Evolutionary conservation across 92 coral and sea anemone species (phyloP).

Genomic region (Nematostella vectensis): DNA sequence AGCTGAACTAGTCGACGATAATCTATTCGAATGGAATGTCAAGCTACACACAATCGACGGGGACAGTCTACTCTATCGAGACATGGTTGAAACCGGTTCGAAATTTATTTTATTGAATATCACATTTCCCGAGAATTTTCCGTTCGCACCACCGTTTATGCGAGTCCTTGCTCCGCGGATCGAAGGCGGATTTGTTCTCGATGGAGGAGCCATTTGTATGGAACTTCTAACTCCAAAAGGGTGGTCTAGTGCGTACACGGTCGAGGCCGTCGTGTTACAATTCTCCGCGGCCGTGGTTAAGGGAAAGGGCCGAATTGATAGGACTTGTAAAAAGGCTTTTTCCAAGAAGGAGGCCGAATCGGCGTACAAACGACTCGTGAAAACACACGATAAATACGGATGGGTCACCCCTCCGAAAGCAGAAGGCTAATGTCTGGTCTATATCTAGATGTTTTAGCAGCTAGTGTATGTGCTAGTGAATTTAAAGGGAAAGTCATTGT

Average conservation of each 20-base stretch:
- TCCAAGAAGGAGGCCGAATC: constrained; percentile 86
- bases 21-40: constrained; percentile 82
- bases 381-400: constrained; percentile 90
- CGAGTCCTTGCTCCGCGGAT: constrained; percentile 83
- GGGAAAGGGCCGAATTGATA: constrained; percentile 81
- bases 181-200: constrained; percentile 83
- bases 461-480: no score
- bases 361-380: constrained; percentile 76
- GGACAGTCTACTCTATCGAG: constrained; percentile 78
- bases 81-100: constrained; percentile 83
- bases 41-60: constrained; percentile 72
- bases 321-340: constrained; percentile 70
- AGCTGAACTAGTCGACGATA: constrained; percentile 81
- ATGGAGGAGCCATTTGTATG: constrained; percentile 89
- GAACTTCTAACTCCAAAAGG: constrained; percentile 87
- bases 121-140: constrained; percentile 81
- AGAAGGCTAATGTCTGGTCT: constrained; percentile 48
- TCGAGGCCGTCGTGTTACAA: constrained; percentile 74
- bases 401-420: constrained; percentile 93
- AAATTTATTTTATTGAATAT: constrained; percentile 73
- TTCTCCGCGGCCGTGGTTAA: constrained; percentile 91
- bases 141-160: constrained; percentile 86
- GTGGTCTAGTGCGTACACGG: constrained; percentile 86
- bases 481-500: constrained; percentile 2
- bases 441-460: neutral